Evolutionary conservation across 2,113 vertebrate genomes (phyloP), one percentile per base, ranked within the genome.

Genomic region (Catharus fuscescens): DNA sequence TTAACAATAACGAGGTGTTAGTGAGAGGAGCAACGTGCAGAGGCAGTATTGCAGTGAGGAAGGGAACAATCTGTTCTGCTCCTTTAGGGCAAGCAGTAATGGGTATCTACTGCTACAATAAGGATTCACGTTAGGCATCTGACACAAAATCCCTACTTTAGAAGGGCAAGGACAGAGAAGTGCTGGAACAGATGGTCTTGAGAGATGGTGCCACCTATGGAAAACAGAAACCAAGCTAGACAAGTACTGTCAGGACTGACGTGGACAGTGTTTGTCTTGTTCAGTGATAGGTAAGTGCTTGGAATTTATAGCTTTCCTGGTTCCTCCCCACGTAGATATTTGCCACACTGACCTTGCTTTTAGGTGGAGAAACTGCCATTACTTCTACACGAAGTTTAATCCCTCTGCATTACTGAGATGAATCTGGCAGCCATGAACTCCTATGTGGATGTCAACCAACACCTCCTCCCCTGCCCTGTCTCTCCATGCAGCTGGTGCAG

Each of bases 131-230:
- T 60, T 42, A 70, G 38, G 52, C 8, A 36, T 57, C 28, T 66
- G 50, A 18, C 28, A 36, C 8, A 23, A 88, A 84, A 4, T 0
- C 0, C 16, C 1, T 44, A 21, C 29, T 62, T 86, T 40, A 36
- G 40, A 77, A 70, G 19, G 25, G 31, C 20, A 57, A 76, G 31
- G n/a, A n/a, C 5, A 47, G 31, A 34, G 14, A 25, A 67, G 12
- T 61, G 20, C 18, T 53, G 71, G 45, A 82, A 34, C 8, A 57
- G 15, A 28, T 21, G 48, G n/a, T 32, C 32, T 77, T 10, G 2
- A 73, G 34, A 70, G 12, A 21, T 70, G 42, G 18, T 56, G 20
- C 21, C 18, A 21, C 9, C 36, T 80, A 5, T 25, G 36, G 59
- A 82, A 80, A 10, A 47, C 20, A 14, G 54, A 86, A 81, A 71